These are phyloP conservation scores for Elgaria multicarinata DNA, from an alignment of 2,113 vertebrate genomes.

Conservation along the genomic window DNA sequence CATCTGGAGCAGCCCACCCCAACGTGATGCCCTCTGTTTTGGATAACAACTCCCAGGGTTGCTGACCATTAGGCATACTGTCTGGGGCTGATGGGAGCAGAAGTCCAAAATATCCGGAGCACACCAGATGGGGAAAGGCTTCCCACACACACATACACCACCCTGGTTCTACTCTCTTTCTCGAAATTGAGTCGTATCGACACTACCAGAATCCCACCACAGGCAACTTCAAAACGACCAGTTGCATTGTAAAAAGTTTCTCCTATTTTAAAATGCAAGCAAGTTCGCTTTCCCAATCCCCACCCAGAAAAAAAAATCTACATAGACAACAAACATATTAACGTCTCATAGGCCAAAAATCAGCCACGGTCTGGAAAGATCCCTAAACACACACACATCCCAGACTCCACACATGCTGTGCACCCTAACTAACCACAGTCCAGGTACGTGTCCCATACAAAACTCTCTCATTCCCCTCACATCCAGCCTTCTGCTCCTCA, in stretches of 20 bases:
- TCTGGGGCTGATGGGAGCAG: too few species aligned
- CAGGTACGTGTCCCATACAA: not conserved
- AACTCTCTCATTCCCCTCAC: too few species aligned
- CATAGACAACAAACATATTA: not conserved
- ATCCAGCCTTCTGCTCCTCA: too few species aligned
- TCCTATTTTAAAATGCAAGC: not conserved
- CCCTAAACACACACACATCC: not conserved
- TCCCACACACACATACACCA: too few species aligned
- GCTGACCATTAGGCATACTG: too few species aligned
- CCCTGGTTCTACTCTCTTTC: not conserved
- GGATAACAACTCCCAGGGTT: too few species aligned
- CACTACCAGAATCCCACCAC: too few species aligned
- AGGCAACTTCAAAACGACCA: not conserved
- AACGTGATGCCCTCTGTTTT: too few species aligned
- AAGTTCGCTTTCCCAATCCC: not conserved
- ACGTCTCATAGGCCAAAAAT: not conserved
- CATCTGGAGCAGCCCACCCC: too few species aligned
- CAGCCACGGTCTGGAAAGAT: too few species aligned
- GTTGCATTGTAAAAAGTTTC: not conserved
- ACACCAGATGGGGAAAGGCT: too few species aligned
- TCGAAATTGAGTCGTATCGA: not conserved
- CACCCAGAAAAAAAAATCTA: not conserved
- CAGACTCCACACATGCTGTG: not conserved
- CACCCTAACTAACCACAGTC: not conserved
- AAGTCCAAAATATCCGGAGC: too few species aligned